Conservation (phyloP, 2,888 invertebrate species). For the Gnatocerus cornutus region DNA sequence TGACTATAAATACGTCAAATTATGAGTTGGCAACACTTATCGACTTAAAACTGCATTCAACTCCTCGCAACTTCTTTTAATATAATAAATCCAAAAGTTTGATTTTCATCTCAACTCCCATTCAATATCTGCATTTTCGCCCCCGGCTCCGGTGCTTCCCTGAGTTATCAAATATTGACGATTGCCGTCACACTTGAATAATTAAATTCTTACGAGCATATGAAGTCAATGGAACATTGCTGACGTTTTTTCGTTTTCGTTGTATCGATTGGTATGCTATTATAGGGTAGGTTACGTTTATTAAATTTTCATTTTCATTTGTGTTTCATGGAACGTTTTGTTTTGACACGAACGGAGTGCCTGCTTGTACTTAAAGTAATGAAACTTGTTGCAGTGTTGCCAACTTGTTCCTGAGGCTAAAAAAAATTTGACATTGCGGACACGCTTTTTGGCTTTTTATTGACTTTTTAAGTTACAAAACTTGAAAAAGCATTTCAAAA, state of each 20-base stretch:
- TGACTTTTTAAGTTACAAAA: too few species aligned
- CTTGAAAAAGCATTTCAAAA: too few species aligned
- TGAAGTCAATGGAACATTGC: slow-evolving; percentile 17
- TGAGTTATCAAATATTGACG: slow-evolving; percentile 8
- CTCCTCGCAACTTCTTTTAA: too few species aligned
- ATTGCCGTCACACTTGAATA: slow-evolving; percentile 19
- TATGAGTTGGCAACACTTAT: too few species aligned
- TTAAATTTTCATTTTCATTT: slow-evolving; percentile 36
- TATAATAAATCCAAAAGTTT: neutral
- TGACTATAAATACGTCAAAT: too few species aligned
- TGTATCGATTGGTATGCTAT: slow-evolving; percentile 16
- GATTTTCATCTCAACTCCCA: neutral
- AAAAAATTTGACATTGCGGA: too few species aligned
- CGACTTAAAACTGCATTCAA: too few species aligned
- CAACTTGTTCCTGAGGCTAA: too few species aligned
- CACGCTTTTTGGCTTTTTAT: too few species aligned
- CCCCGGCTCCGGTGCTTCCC: too few species aligned
- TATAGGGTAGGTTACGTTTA: slow-evolving; percentile 17
- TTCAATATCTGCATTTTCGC: too few species aligned
- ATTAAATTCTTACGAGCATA: slow-evolving; percentile 14
- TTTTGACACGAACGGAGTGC: slow-evolving; percentile 26
- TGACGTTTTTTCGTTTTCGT: slow-evolving; percentile 5
- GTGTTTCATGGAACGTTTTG: slow-evolving; percentile 26
- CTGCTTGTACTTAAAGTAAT: slow-evolving; percentile 26
- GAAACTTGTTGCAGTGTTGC: too few species aligned